Evolutionary conservation across 2,797 vertebrate species (phyloP).

Genomic region (Neopelma chrysocephalum): DNA sequence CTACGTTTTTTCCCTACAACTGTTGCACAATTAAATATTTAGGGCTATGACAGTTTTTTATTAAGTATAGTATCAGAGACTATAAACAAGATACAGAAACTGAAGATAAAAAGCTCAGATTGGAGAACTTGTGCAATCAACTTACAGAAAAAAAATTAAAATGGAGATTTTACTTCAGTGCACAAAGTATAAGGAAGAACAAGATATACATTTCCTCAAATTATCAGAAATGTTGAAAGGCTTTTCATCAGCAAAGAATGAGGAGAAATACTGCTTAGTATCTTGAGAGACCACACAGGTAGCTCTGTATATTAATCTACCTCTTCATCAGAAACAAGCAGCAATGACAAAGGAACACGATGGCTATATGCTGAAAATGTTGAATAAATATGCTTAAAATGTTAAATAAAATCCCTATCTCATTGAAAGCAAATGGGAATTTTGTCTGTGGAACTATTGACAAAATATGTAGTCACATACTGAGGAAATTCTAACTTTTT

Average conservation of each 20-base stretch:
- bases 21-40: not conserved
- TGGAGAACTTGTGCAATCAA: not conserved
- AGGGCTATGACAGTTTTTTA: not conserved
- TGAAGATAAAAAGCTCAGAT: not conserved
- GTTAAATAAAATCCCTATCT: not conserved
- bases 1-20: not conserved
- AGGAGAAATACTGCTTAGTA: not conserved
- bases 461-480: not conserved
- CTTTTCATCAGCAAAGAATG: slow-evolving; percentile 4
- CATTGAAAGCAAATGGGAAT: not conserved
- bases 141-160: not conserved
- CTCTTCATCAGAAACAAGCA: not conserved
- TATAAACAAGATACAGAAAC: slow-evolving; percentile 29
- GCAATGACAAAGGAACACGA: not conserved
- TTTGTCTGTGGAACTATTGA: not conserved
- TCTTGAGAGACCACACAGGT: slow-evolving; percentile 23
- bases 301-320: not conserved
- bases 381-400: not conserved
- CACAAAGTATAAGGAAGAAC: slow-evolving; percentile 8
- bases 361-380: not conserved
- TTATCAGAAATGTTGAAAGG: slow-evolving; percentile 36
- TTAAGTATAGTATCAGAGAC: not conserved
- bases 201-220: slow-evolving; percentile 2
- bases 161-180: not conserved
- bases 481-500: not conserved